Conservation (phyloP, 2,888 invertebrate genomes). For the Zygothrica quintamaculata region DNA sequence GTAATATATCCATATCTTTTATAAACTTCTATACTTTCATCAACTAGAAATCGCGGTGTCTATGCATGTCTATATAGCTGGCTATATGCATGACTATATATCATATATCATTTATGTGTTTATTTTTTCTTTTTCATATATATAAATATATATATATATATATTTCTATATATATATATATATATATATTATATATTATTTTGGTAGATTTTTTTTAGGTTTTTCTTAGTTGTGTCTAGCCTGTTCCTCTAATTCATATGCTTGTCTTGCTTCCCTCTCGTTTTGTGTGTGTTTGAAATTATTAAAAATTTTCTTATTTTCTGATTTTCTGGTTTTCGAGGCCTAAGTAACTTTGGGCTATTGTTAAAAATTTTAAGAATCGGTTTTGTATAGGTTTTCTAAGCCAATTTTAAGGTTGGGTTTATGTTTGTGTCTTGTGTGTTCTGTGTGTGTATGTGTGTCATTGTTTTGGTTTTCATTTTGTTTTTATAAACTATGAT, state of each 20-base stretch:
- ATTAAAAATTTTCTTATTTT: constrained; percentile 2
- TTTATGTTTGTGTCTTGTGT: constrained; percentile 24
- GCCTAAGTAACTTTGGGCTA: no score
- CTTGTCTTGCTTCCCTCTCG: neutral
- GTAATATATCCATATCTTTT: constrained; percentile 19
- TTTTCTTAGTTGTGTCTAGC: constrained; percentile 42
- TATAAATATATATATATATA: constrained; percentile 68
- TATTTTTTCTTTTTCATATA: constrained; percentile 23
- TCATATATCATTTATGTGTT: constrained; percentile 4
- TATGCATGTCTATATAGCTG: constrained; percentile 71
- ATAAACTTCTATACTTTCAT: constrained; percentile 47
- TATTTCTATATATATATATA: no score
- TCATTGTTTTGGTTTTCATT: constrained; percentile 24
- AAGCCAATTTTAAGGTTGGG: neutral
- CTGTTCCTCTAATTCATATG: constrained; percentile 11
- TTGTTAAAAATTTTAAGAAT: no score
- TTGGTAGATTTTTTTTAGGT: constrained; percentile 36
- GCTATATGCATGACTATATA: constrained; percentile 49
- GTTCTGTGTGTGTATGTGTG: constrained; percentile 32
- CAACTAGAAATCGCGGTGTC: constrained; percentile 59
- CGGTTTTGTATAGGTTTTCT: no score
- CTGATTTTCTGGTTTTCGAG: no score
- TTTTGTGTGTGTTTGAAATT: no score
- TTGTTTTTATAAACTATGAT: constrained; percentile 92
- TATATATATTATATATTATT: constrained; percentile 17